A percentile compares a stretch with the other conserved stretches of the same genome.
phyloP scores from a whole-genome alignment of 2,888 invertebrate genomes.

The Eueremaeus valkanovi region DNA sequence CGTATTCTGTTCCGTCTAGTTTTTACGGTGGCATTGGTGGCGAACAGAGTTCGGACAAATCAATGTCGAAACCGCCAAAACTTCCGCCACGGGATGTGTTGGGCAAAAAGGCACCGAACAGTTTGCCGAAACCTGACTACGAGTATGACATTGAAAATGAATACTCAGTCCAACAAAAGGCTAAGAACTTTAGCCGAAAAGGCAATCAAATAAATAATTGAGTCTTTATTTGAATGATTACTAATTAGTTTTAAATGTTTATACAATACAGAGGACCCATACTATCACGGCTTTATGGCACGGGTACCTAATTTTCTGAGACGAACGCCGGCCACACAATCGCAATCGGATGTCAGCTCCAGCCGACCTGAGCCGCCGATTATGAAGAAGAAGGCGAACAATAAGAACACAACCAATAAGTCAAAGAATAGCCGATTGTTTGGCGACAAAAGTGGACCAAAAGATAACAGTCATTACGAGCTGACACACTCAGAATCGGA shows the following conservation, averaged over 20 bases:
- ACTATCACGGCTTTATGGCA: slow-evolving; percentile 86
- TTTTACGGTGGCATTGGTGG: slow-evolving; percentile 51
- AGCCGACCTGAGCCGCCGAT: slow-evolving; percentile 4
- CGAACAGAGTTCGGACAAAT: slow-evolving; percentile 64
- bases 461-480: background rate
- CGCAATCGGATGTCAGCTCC: background rate
- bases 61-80: slow-evolving; percentile 76
- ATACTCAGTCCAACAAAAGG: background rate
- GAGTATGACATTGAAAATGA: background rate
- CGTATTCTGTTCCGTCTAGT: slow-evolving; percentile 64
- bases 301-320: slow-evolving; percentile 90
- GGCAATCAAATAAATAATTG: background rate
- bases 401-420: background rate
- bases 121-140: slow-evolving; percentile 15
- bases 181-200: background rate
- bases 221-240: background rate
- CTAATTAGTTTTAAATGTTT: background rate
- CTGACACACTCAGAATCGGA: slow-evolving; percentile 10
- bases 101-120: background rate
- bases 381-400: slow-evolving; percentile 5
- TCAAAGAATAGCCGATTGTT: background rate
- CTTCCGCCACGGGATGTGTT: slow-evolving; percentile 73
- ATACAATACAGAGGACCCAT: slow-evolving; percentile 81
- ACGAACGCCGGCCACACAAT: slow-evolving; percentile 47
- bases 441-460: too few species aligned